phyloP scores from a whole-genome alignment of 2,888 invertebrate species.

The Frankliniella fusca region DNA sequence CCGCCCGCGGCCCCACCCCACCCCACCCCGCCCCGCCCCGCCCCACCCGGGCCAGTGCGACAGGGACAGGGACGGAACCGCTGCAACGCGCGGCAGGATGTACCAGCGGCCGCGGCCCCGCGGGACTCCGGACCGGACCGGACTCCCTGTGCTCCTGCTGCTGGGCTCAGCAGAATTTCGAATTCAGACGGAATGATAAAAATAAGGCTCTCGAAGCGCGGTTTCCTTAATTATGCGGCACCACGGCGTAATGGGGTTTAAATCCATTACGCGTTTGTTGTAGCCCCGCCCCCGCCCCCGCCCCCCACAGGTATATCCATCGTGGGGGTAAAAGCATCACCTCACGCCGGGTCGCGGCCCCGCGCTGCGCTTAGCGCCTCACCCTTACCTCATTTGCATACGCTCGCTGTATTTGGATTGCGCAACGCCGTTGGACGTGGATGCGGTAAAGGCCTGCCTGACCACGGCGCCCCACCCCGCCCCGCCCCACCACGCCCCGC shows the following conservation, averaged over 20 bases:
- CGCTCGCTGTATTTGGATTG: background rate
- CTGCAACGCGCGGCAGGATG: background rate
- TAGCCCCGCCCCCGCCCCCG: no score
- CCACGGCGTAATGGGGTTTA: no score
- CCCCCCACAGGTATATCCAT: no score
- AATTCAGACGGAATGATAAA: no score
- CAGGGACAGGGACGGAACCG: no score
- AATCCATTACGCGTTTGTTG: no score
- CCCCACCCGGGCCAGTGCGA: background rate
- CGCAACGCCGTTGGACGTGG: background rate
- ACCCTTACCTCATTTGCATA: constrained; percentile 6
- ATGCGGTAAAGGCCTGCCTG: background rate
- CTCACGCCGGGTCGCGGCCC: background rate
- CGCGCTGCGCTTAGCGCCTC: background rate
- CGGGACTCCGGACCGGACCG: background rate
- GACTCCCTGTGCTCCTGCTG: background rate
- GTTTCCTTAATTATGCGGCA: no score
- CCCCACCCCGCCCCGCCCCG: constrained; percentile 11
- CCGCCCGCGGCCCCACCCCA: background rate
- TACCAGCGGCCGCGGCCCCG: background rate
- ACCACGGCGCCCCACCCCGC: background rate
- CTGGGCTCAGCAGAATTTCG: no score
- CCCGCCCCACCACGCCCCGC: background rate
- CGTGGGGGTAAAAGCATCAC: no score
- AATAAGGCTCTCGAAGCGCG: no score